Evolutionary conservation across 2,113 vertebrate genomes (phyloP), one percentile per base, ranked within the genome.

Genomic region (Formicarius rufipectus): DNA sequence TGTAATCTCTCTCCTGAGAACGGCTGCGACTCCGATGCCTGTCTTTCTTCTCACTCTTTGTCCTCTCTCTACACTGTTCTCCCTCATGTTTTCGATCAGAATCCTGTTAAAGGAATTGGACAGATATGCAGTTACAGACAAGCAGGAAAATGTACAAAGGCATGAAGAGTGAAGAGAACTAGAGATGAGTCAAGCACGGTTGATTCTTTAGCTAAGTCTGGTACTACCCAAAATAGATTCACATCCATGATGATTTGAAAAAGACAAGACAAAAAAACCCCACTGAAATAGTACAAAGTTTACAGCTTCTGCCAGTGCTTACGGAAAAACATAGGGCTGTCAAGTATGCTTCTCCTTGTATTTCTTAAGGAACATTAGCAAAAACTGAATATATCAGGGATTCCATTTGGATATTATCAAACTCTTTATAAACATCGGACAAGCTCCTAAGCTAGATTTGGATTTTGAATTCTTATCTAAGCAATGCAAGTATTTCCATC

Each of bases 11-110:
- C 64, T 98, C 98, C 74, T 93, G 96, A 60, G 98, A 98, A 13
- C 66, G 81, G 87, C 99, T 98, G 78, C 98, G 98, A 88, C 99
- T 99, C 27, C 95, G 97, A 52, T 96, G 97, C 63, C 97, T 97
- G 37, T 97, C 97, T 5, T 97, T 98, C 78, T 96, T 98, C 59
- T 98, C 98, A 31, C 89, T 96, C 83, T 94, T 98, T 30, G 82
- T 86, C 83, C 98, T 98, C 71, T 99, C 98, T 96, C 96, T 97
- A 4, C 84, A 95, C 79, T 62, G 94, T 7, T 98, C 98, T 42
- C 97, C 98, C 89, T 98, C 97, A 18, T 97, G 95, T 78, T 84
- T 97, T n/a, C 96, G 82, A 42, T 96, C 97, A 50, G 97, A 92
- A 58, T 97, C 66, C 97, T 97, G 89, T 84, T 95, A 97, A 97